Evolutionary conservation across 2,113 vertebrate species (phyloP).

Genomic region (Chaetorhynchus papuensis): DNA sequence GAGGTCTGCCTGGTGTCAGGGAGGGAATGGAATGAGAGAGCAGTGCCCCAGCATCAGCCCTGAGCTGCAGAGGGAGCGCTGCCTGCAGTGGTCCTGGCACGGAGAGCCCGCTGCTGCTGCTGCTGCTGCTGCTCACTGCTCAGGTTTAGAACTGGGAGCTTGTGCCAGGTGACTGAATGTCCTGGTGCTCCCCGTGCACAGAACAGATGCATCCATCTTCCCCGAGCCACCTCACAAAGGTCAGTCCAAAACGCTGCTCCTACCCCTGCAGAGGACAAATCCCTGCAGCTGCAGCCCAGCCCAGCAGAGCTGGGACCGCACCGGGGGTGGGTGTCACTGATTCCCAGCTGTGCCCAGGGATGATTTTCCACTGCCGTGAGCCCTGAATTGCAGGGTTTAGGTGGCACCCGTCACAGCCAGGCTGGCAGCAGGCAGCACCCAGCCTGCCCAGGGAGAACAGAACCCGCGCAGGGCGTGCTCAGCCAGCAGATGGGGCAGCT

Average conservation of each 20-base stretch:
- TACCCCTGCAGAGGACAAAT: not conserved
- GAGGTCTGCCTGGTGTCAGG: not conserved
- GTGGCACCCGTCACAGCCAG: not conserved
- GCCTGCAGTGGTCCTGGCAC: not conserved
- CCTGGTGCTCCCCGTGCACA: not conserved
- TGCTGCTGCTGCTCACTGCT: not conserved
- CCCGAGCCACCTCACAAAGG: not conserved
- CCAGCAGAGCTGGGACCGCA: not conserved
- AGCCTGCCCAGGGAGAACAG: not conserved
- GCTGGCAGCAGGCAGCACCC: not conserved
- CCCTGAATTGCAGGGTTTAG: not conserved
- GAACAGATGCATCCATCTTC: not conserved
- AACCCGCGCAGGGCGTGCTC: accelerated
- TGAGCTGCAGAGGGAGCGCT: not conserved
- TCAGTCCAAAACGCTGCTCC: not conserved
- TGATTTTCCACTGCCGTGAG: not conserved
- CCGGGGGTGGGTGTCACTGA: not conserved
- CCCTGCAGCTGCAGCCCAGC: not conserved
- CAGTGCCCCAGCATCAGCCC: not conserved
- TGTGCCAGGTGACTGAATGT: not conserved
- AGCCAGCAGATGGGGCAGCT: not conserved
- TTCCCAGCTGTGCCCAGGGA: not conserved
- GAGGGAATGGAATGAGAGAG: not conserved
- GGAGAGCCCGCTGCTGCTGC: not conserved
- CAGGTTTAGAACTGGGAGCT: too few relatives aligned